Percentiles rank a stretch among this genome's conserved stretches.
These are phyloP conservation scores for Fukomys damarensis DNA, from an alignment of 2,113 vertebrate genomes.

Conservation along the genomic window DNA sequence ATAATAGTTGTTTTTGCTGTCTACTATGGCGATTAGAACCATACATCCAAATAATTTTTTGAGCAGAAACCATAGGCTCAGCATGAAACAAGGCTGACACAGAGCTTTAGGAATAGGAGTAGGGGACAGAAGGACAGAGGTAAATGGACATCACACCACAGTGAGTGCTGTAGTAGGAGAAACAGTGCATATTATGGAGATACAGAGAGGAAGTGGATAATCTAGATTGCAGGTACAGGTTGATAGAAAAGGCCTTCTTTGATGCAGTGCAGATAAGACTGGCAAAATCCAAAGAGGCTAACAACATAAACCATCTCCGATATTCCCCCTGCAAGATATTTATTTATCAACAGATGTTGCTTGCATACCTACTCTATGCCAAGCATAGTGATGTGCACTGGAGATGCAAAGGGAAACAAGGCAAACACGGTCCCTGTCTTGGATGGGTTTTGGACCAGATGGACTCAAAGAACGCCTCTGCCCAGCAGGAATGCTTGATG, in stretches of 20 bases:
- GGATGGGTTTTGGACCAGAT: conserved; percentile 20
- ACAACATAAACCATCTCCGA: background rate
- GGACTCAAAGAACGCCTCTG: background rate
- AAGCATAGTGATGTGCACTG: background rate
- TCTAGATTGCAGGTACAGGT: background rate
- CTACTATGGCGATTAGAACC: background rate
- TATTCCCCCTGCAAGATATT: background rate
- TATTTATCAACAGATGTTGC: background rate
- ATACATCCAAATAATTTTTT: conserved; percentile 6
- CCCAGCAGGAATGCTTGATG: conserved; percentile 19
- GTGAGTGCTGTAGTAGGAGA: background rate
- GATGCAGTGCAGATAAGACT: background rate
- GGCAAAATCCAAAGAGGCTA: background rate
- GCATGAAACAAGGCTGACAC: background rate
- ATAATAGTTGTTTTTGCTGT: background rate
- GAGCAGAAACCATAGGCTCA: background rate
- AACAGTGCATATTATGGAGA: background rate
- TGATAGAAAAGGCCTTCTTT: background rate
- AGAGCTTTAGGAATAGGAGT: background rate
- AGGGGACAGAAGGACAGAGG: background rate
- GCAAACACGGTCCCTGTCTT: background rate
- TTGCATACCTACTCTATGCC: background rate
- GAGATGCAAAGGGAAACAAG: background rate
- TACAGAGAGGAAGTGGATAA: background rate
- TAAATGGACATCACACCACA: background rate